Base-by-base conservation (phyloP, 2,113 vertebrate genomes). In the Ageneiosus marmoratus region DNA sequence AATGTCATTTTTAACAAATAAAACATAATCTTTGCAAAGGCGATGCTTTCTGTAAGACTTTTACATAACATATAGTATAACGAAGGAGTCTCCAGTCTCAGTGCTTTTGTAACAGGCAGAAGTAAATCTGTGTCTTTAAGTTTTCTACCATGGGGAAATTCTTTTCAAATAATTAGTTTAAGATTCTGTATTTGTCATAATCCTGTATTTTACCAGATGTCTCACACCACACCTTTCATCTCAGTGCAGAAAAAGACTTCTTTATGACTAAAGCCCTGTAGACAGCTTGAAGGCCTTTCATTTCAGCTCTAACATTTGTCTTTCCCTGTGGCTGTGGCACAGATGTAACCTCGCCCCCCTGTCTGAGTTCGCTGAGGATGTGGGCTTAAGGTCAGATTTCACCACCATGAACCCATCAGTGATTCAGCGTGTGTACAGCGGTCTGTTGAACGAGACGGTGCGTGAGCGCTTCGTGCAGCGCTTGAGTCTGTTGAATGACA, bases 341-440 rank as follows among this genome's bases (percentile, higher is more conserved):
- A 97, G 96, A 91, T 97, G 96, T 91, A 97, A 96, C 91, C 94
- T 97, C 87, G 96, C 96, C 69, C 95, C 96, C 41, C 94, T 96
- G 89, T 92, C 93, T 81, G 93, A 96, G 88, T 97, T 95, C 90
- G 92, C 95, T 83, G 92, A 92, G 9, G 96, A 97, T 89, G 96
- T 97, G 90, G 96, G 96, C 90, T 93, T 93, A 89, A 94, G 95
- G 89, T 97, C 96, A 87, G 96, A 97, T 93, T 97, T 97, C 94
- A 96, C 96, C 92, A 97, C 96, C 87, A 97, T 97, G 96, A 97
- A 97, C 83, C 96, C 96, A 83, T 97, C 96, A 84, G 96, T 97
- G 88, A 95, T 97, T 88, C 95, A 96, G 92, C 95, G 95, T 93
- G 95, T 94, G 34, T 97, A 96, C 89, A 94, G 95, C 91, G 94